phyloP scores from a whole-genome alignment of 2,113 vertebrate genomes.

The Poeciliopsis retropinna region DNA sequence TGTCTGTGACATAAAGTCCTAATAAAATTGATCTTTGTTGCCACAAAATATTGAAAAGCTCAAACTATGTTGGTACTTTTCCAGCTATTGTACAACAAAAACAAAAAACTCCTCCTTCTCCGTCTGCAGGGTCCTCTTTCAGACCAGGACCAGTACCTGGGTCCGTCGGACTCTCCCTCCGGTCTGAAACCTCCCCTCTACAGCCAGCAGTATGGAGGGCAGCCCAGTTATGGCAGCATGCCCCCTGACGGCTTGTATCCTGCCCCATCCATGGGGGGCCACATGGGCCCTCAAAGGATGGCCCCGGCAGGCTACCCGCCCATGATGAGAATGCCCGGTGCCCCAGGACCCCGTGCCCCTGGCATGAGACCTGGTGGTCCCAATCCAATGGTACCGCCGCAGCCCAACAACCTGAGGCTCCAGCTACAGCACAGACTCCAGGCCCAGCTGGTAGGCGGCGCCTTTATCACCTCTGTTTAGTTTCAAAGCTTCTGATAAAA shows the following conservation, averaged over 20 bases:
- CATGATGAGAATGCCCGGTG: slow-evolving; percentile 86
- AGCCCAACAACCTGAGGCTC: slow-evolving; percentile 81
- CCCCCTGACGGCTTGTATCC: slow-evolving; percentile 87
- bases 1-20: neutral
- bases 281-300: slow-evolving; percentile 80
- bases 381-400: slow-evolving; percentile 76
- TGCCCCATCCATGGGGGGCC: slow-evolving; percentile 42
- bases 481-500: neutral
- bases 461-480: neutral
- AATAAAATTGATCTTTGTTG: neutral
- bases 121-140: slow-evolving; percentile 83
- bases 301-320: slow-evolving; percentile 81
- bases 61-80: neutral
- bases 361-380: slow-evolving; percentile 84
- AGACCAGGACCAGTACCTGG: slow-evolving; percentile 86
- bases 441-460: slow-evolving; percentile 57
- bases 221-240: slow-evolving; percentile 84
- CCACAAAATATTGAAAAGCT: neutral
- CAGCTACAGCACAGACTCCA: slow-evolving; percentile 77
- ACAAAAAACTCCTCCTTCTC: neutral
- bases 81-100: neutral
- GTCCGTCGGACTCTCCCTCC: slow-evolving; percentile 78
- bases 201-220: slow-evolving; percentile 85
- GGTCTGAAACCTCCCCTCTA: slow-evolving; percentile 88
- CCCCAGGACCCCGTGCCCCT: slow-evolving; percentile 68